Conservation (phyloP, 2,113 vertebrate species). For the Scytalopus superciliaris region DNA sequence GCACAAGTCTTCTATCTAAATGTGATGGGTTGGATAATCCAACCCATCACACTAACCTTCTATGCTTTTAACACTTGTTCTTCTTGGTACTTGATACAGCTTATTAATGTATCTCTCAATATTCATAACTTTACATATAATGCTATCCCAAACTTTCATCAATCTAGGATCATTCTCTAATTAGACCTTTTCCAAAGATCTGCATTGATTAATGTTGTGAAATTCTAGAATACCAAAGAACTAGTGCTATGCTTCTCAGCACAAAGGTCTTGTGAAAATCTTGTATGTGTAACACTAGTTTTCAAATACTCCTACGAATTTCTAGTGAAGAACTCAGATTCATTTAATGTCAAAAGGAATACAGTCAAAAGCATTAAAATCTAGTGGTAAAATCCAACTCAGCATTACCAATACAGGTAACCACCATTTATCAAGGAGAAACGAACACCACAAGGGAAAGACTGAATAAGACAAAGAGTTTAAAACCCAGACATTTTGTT, state of each 20-base stretch:
- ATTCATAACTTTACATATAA: background rate
- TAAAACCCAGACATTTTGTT: background rate
- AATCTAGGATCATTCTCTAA: background rate
- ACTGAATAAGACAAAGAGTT: background rate
- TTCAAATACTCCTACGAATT: background rate
- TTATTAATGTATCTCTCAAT: background rate
- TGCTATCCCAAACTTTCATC: background rate
- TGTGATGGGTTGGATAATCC: too few species aligned
- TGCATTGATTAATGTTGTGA: background rate
- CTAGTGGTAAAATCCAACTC: background rate
- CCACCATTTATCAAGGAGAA: background rate
- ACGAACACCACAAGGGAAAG: background rate
- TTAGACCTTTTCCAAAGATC: background rate
- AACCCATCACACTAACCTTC: too few species aligned
- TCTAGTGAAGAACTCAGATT: background rate
- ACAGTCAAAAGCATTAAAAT: background rate
- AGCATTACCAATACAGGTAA: background rate
- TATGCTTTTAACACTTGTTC: background rate
- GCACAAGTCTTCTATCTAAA: background rate
- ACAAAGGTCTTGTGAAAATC: background rate
- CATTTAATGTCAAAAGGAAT: background rate
- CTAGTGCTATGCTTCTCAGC: background rate
- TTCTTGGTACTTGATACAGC: background rate
- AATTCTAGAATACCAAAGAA: background rate
- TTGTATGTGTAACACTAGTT: accelerated